Evolutionary conservation across 2,797 vertebrate species (phyloP).

Genomic region (Hippoglossus hippoglossus): DNA sequence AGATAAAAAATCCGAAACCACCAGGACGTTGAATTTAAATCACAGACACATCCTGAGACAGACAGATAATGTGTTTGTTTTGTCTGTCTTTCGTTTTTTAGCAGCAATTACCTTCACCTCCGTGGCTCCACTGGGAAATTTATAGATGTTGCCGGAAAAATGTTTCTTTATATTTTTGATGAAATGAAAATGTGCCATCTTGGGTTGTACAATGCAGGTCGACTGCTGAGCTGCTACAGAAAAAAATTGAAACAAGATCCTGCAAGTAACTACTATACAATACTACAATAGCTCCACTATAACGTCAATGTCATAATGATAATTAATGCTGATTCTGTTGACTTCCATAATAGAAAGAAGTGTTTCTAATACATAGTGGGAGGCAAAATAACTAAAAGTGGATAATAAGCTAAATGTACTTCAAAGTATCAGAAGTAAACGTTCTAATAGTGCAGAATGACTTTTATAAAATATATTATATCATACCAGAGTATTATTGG

Average conservation of each 20-base stretch:
- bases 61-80: slow-evolving; percentile 39
- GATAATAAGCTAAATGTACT: too few species aligned
- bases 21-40: slow-evolving; percentile 24
- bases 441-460: too few species aligned
- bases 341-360: not conserved
- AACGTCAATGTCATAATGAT: slow-evolving; percentile 11
- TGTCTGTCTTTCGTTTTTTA: slow-evolving; percentile 41
- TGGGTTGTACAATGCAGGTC: slow-evolving; percentile 15
- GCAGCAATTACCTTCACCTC: slow-evolving; percentile 26
- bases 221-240: slow-evolving; percentile 22
- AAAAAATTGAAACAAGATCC: too few species aligned
- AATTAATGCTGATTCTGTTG: slow-evolving; percentile 16
- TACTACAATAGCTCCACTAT: slow-evolving; percentile 23
- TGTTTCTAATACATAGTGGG: not conserved
- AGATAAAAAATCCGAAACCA: slow-evolving; percentile 45
- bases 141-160: slow-evolving; percentile 34
- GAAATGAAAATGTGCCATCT: slow-evolving; percentile 27
- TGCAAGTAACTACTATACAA: slow-evolving; percentile 25
- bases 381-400: too few species aligned
- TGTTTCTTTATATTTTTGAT: slow-evolving; percentile 34
- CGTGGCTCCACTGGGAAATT: slow-evolving; percentile 35
- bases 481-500: not conserved
- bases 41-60: slow-evolving; percentile 21
- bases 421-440: too few species aligned
- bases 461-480: too few species aligned